Conservation (phyloP, 1,140 invertebrate genomes). For the Leptinotarsa undecemlineata region DNA sequence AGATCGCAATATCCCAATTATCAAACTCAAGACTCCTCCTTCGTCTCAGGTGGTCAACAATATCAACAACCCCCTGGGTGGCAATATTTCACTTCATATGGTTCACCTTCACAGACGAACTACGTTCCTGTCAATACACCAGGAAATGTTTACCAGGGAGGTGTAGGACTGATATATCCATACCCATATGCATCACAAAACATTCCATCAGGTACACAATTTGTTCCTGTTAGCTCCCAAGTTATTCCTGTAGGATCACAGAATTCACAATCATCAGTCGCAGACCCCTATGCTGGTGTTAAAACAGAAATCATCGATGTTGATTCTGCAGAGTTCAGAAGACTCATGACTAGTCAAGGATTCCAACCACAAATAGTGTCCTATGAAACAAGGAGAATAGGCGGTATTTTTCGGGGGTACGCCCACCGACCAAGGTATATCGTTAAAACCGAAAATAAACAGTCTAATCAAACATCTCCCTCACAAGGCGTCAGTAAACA, state of each 20-base stretch:
- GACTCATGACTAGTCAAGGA: background rate
- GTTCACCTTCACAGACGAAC: background rate
- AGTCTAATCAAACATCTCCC: background rate
- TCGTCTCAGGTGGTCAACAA: background rate
- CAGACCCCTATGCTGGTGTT: background rate
- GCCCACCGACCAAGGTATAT: background rate
- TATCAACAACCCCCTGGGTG: background rate
- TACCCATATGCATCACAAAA: background rate
- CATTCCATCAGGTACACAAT: background rate
- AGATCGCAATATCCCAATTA: background rate
- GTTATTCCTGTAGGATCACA: background rate
- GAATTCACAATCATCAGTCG: background rate
- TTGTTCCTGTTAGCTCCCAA: background rate
- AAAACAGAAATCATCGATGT: conserved; percentile 17
- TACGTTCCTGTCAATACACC: background rate
- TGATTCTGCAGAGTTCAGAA: conserved; percentile 9
- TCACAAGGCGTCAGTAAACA: conserved; percentile 4
- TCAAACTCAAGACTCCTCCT: background rate
- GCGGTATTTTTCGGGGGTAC: background rate
- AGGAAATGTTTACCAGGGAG: background rate
- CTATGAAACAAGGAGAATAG: background rate
- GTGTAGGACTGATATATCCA: background rate
- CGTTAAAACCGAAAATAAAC: conserved; percentile 16
- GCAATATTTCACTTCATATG: background rate
- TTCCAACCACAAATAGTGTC: conserved; percentile 11